Evolutionary conservation across 2,113 vertebrate species (phyloP).

Genomic region (Hippolais icterina): DNA sequence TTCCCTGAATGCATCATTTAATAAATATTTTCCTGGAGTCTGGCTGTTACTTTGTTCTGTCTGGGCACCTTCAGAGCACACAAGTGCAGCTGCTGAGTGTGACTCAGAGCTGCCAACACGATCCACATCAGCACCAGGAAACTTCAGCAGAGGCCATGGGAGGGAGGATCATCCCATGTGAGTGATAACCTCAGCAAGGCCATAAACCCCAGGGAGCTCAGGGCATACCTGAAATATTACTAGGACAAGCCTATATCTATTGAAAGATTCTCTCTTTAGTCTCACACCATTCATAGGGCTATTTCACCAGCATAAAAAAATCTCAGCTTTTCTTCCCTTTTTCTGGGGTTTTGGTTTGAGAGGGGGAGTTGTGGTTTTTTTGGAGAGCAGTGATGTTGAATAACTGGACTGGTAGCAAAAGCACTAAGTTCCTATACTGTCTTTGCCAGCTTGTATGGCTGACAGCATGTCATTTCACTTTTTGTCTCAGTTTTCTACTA

Average conservation of each 20-base stretch:
- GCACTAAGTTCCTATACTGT: not conserved
- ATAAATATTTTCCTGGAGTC: not conserved
- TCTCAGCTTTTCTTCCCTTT: not conserved
- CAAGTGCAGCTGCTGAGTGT: not conserved
- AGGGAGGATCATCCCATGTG: not conserved
- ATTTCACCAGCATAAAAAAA: not conserved
- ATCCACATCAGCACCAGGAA: not conserved
- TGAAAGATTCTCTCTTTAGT: not conserved
- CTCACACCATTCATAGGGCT: not conserved
- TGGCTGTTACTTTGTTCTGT: not conserved
- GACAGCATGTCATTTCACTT: not conserved
- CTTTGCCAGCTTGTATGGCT: not conserved
- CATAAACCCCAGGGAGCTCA: not conserved
- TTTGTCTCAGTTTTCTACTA: not conserved
- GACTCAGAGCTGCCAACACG: not conserved
- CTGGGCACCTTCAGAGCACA: not conserved
- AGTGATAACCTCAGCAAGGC: not conserved
- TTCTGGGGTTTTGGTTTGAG: not conserved
- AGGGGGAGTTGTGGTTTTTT: not conserved
- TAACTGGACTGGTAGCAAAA: not conserved
- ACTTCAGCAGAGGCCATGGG: not conserved
- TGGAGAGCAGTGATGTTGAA: not conserved
- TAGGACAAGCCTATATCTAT: not conserved
- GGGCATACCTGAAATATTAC: not conserved
- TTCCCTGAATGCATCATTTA: not conserved